Evolutionary conservation across 2,797 vertebrate species (phyloP).

Genomic region (Cuculus canorus): DNA sequence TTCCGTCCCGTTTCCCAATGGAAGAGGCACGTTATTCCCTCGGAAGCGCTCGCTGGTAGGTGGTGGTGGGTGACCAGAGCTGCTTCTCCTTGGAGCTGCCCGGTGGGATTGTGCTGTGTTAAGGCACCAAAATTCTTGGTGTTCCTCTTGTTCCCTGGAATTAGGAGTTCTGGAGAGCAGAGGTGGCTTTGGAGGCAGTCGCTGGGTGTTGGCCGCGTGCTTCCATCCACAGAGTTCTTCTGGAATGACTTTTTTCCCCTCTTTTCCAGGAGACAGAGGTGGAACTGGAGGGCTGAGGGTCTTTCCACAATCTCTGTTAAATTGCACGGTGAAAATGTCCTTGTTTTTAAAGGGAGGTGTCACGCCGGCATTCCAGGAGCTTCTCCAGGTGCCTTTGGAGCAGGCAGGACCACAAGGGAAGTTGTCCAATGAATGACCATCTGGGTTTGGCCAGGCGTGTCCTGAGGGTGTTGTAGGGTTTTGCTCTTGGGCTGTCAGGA

Average conservation of each 20-base stretch:
- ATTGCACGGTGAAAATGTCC: too few relatives aligned
- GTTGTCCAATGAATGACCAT: neutral
- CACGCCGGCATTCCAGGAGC: neutral
- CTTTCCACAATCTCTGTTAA: neutral
- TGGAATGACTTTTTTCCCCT: too few relatives aligned
- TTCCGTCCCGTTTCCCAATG: neutral
- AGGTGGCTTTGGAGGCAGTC: neutral
- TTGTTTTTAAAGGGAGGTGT: neutral
- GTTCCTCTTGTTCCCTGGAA: neutral
- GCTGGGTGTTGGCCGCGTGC: fast-evolving
- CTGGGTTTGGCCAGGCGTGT: fast-evolving
- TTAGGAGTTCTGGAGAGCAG: neutral
- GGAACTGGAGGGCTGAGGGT: too few relatives aligned
- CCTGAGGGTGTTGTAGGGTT: fast-evolving
- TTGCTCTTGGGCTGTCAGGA: fast-evolving
- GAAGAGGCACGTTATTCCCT: neutral
- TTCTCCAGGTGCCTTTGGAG: neutral
- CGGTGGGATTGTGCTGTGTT: neutral
- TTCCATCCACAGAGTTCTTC: neutral
- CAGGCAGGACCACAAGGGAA: fast-evolving
- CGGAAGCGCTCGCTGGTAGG: neutral
- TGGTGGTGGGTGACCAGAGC: neutral
- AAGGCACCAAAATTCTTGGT: fast-evolving
- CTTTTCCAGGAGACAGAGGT: neutral
- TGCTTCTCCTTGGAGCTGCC: neutral